Conservation (phyloP, 2,888 invertebrate species). For the Lasioglossum vierecki region DNA sequence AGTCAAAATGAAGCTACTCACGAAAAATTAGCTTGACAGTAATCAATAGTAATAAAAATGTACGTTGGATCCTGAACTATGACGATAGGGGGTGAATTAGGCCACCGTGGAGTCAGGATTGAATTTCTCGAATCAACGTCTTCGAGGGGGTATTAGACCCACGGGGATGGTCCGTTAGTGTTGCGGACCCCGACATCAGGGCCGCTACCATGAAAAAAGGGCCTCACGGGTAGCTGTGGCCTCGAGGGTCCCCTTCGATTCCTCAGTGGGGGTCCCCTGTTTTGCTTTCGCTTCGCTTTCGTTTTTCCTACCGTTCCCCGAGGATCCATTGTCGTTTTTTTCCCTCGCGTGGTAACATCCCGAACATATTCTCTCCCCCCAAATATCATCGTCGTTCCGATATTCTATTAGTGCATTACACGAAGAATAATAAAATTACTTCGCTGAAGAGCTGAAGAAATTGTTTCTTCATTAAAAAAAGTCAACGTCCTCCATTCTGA, state of each 20-base stretch:
- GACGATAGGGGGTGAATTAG: background rate
- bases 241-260: constrained; percentile 64
- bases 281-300: constrained; percentile 31
- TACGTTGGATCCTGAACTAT: too few relatives aligned
- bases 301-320: constrained; percentile 49
- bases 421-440: background rate
- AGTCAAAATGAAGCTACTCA: too few relatives aligned
- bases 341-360: background rate
- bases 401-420: background rate
- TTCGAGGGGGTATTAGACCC: constrained; percentile 65
- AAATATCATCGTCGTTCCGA: background rate
- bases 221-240: constrained; percentile 71
- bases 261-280: constrained; percentile 68
- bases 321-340: constrained; percentile 59
- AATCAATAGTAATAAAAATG: too few relatives aligned
- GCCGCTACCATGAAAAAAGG: constrained; percentile 68
- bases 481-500: background rate
- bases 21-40: too few relatives aligned
- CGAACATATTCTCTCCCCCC: background rate
- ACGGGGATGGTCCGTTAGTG: constrained; percentile 50
- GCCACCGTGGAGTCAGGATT: constrained; percentile 30
- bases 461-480: background rate
- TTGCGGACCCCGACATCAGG: constrained; percentile 37
- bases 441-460: background rate
- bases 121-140: constrained; percentile 62